A percentile compares a stretch with the other conserved stretches of the same genome.
Conservation (phyloP, 2,113 vertebrate species). For the Erythrolamprus reginae region DNA sequence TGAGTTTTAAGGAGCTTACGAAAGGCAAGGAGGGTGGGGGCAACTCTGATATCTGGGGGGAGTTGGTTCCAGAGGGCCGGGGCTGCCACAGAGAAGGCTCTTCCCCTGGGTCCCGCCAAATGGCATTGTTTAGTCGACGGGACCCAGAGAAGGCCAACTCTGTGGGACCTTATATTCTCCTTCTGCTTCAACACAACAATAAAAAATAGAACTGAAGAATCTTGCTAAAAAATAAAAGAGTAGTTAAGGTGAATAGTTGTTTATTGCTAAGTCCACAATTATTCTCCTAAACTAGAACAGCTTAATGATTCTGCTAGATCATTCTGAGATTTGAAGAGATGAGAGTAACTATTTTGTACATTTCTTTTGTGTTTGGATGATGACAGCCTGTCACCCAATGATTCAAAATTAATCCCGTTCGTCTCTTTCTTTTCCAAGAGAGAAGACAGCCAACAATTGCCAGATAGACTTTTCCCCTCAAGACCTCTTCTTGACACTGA, state of each 20-base stretch:
- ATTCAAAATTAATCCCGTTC: not conserved
- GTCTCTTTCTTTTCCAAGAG: not conserved
- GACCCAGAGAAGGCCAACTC: too few relatives aligned
- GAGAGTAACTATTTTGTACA: not conserved
- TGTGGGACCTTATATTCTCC: not conserved
- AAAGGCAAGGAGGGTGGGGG: too few relatives aligned
- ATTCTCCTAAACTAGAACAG: not conserved
- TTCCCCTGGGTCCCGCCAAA: too few relatives aligned
- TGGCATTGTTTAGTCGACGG: too few relatives aligned
- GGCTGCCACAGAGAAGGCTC: too few relatives aligned
- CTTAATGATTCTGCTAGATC: not conserved
- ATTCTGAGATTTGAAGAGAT: not conserved
- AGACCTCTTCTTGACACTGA: not conserved
- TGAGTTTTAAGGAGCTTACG: too few relatives aligned
- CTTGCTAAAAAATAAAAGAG: not conserved
- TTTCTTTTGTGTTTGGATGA: not conserved
- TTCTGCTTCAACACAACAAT: not conserved
- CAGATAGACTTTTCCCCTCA: not conserved
- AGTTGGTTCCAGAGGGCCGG: too few relatives aligned
- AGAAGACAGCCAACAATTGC: not conserved
- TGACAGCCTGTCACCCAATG: not conserved
- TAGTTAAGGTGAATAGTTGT: not conserved
- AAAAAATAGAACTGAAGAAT: not conserved
- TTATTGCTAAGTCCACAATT: not conserved
- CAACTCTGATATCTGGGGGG: too few relatives aligned